Percentiles rank a stretch among this genome's conserved stretches.
phyloP scores from a whole-genome alignment of 2,113 vertebrate species.

The Eurystomus gularis region DNA sequence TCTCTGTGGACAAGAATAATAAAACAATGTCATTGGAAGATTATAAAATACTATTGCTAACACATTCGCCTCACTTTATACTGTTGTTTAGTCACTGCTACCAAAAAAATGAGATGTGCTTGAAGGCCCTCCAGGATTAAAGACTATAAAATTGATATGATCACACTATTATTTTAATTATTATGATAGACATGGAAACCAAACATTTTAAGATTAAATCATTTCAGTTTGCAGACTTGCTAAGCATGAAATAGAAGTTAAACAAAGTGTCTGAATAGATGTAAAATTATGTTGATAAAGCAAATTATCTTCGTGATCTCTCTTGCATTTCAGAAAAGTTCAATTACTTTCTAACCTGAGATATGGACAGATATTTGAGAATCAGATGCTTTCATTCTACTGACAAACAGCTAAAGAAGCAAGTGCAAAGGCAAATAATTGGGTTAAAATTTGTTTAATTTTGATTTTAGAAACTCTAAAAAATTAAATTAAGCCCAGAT shows the following conservation, averaged over 20 bases:
- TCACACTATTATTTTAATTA: neutral
- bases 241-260: neutral
- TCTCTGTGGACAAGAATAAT: neutral
- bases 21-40: neutral
- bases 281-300: neutral
- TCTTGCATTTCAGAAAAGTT: neutral
- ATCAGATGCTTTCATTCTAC: neutral
- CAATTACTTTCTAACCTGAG: neutral
- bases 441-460: neutral
- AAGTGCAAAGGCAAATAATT: neutral
- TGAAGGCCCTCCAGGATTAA: neutral
- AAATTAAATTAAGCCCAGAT: neutral
- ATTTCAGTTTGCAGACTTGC: neutral
- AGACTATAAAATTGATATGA: neutral
- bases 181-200: neutral
- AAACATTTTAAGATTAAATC: slow-evolving; percentile 2
- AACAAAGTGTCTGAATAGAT: neutral
- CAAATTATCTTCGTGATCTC: neutral
- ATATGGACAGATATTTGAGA: neutral
- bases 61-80: neutral
- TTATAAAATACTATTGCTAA: neutral
- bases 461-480: neutral
- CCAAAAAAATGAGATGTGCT: neutral
- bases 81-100: neutral
- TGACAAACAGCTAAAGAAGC: neutral